Evolutionary conservation across 2,888 invertebrate species (phyloP).

Genomic region (Ypsolopha scabrella): DNA sequence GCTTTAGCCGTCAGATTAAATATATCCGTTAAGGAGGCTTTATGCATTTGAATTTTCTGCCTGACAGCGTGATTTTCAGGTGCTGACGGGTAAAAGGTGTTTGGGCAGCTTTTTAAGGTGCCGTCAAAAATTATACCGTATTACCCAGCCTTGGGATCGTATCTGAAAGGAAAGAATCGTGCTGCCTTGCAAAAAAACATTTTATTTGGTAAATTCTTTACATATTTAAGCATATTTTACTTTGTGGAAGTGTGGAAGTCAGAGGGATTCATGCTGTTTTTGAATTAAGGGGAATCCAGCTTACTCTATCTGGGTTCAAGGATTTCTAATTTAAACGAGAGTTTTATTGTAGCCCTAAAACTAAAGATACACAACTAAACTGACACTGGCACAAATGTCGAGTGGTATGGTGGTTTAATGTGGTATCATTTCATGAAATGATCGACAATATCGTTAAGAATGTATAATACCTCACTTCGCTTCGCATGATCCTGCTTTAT

Average conservation of each 20-base stretch:
- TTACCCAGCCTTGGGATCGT: neutral
- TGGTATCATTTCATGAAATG: too few relatives aligned
- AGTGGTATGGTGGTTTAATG: too few relatives aligned
- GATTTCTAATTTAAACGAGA: too few relatives aligned
- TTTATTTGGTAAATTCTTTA: neutral
- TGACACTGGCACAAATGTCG: too few relatives aligned
- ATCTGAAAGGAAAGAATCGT: neutral
- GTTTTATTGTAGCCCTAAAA: neutral
- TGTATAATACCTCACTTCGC: too few relatives aligned
- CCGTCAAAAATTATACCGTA: neutral
- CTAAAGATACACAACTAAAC: too few relatives aligned
- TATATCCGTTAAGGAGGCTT: conserved; percentile 51
- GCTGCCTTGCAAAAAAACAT: neutral
- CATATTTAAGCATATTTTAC: neutral
- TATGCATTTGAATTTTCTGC: conserved; percentile 10
- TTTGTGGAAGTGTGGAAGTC: too few relatives aligned
- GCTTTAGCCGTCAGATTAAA: conserved; percentile 10
- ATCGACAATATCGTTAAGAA: too few relatives aligned
- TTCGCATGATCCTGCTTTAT: too few relatives aligned
- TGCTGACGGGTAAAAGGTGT: conserved; percentile 7
- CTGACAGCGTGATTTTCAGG: conserved; percentile 20
- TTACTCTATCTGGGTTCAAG: neutral
- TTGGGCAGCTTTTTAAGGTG: neutral
- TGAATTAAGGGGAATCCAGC: neutral
- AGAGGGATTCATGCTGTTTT: neutral